Evolutionary conservation across 92 coral and sea anemone species (phyloP).

Genomic region (Porites cylindrica): DNA sequence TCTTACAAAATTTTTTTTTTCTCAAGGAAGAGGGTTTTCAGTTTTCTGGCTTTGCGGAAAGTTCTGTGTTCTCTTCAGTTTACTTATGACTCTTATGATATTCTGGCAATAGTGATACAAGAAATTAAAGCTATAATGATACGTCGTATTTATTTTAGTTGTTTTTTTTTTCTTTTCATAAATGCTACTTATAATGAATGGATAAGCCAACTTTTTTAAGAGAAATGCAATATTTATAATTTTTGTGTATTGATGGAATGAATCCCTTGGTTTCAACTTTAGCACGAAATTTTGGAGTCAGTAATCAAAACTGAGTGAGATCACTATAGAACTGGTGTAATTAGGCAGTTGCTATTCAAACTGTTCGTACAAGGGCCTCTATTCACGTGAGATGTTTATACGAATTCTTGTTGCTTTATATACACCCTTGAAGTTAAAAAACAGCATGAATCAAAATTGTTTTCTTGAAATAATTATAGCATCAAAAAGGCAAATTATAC

Average conservation of each 20-base stretch:
- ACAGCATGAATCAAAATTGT: not conserved
- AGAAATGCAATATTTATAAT: constrained; percentile 1
- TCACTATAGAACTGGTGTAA: too few relatives aligned
- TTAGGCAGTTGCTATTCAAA: too few relatives aligned
- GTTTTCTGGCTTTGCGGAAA: not conserved
- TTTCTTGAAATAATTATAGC: not conserved
- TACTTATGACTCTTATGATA: not conserved
- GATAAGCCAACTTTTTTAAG: not conserved
- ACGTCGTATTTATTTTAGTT: too few relatives aligned
- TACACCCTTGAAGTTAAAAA: not conserved
- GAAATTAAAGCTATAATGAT: too few relatives aligned
- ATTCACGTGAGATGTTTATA: not conserved
- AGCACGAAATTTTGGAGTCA: not conserved
- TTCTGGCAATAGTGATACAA: too few relatives aligned
- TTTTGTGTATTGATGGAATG: not conserved
- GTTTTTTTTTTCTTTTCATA: not conserved
- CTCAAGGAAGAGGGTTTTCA: not conserved
- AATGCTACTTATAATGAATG: not conserved
- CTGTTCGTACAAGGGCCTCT: not conserved
- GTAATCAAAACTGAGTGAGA: too few relatives aligned
- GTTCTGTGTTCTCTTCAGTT: not conserved
- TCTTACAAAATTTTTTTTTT: too few relatives aligned
- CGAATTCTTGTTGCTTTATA: not conserved
- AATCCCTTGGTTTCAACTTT: not conserved
- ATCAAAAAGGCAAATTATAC: not conserved